A percentile compares a stretch with the other conserved stretches of the same genome.
phyloP scores from a whole-genome alignment of 2,888 invertebrate genomes.

The Amblyjoppa proteus region DNA sequence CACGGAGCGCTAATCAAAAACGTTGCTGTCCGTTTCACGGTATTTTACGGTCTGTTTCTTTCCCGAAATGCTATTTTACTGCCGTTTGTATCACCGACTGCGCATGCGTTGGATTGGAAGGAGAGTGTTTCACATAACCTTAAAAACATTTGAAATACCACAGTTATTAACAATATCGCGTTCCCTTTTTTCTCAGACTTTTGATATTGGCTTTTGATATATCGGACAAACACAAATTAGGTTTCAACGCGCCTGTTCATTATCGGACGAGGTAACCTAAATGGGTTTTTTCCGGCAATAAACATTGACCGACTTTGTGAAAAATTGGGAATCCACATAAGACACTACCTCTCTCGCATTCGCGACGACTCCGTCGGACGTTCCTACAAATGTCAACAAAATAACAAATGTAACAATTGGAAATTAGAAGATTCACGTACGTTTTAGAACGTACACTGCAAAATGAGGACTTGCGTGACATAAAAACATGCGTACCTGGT shows the following conservation, averaged over 20 bases:
- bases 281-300: neutral
- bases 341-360: conserved; percentile 2
- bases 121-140: neutral
- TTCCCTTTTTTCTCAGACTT: neutral
- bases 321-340: neutral
- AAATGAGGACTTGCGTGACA: neutral
- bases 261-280: neutral
- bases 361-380: conserved; percentile 66
- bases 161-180: neutral
- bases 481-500: conserved; percentile 58
- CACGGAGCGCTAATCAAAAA: no score
- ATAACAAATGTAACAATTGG: conserved; percentile 27
- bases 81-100: no score
- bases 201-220: neutral
- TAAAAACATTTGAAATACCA: neutral
- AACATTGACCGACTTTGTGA: neutral
- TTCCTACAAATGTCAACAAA: conserved; percentile 71
- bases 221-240: neutral
- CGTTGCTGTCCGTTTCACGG: no score
- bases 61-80: no score
- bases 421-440: conserved; percentile 18
- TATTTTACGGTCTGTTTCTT: no score
- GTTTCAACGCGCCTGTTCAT: neutral
- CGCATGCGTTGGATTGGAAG: no score
- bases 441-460: conserved; percentile 17